Base-by-base conservation (phyloP, 1,140 invertebrate genomes). In the Mercenaria mercenaria region DNA sequence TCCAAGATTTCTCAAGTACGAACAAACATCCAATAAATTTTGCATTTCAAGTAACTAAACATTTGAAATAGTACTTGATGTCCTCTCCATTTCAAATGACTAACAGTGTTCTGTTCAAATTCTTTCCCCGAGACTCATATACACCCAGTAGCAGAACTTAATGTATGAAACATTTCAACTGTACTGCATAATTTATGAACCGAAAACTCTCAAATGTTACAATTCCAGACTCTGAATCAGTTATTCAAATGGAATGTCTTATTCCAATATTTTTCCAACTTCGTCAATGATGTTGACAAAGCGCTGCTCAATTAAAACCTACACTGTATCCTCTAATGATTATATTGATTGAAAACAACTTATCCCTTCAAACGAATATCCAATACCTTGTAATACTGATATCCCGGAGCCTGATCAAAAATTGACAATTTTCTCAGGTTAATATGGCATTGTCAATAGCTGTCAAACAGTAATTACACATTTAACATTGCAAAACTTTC, bases 21-120 rank as follows among this genome's bases (percentile, higher is more conserved):
- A 64, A 64, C 59, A 64, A 64, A 64, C 59, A 64, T 26, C 59
- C 26, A 29, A 29, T 64, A 64, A 64, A 64, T 64, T 64, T 64
- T 64, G 6, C 26, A 64, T 3, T 47, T 47, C 43, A 8, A 64
- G n/a, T 29, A 64, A 64, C 26, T 64, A 64, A 64, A 64, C n/a
- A 64, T 64, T 64, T 64, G 26, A 64, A 26, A 64, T n/a, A 29
- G 59, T 64, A 64, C 59, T 64, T 29, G 26, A 29, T 29, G 59
- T 64, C 8, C 59, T 26, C 59, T 4, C 3, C 26, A 64, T 64
- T 64, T 29, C 23, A 29, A 26, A 29, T 29, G 23, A 64, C 59
- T 4, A 4, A 64, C 10, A n/a, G 43, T 47, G 43, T 8, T 47
- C 15, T 47, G 6, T 47, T 15, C 6, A 47, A 15, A 47, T 15